These are phyloP conservation scores for Nezara viridula DNA, from an alignment of 2,888 invertebrate species.

Conservation along the genomic window DNA sequence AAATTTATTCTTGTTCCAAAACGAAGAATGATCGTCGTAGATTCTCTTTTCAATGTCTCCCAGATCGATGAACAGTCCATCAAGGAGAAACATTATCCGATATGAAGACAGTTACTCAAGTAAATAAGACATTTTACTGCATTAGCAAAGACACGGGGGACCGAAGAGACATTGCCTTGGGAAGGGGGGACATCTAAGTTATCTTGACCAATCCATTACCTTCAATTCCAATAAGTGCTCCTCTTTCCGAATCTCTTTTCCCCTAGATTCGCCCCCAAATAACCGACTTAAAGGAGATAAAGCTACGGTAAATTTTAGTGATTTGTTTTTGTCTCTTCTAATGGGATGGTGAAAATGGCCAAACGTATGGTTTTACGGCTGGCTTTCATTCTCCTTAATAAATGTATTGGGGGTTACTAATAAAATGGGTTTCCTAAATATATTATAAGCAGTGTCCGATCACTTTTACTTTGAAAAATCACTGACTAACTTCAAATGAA, in stretches of 20 bases:
- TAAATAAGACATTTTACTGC: constrained; percentile 39
- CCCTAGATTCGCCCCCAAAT: constrained; percentile 28
- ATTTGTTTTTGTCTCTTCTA: constrained; percentile 7
- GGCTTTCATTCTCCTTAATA: background rate
- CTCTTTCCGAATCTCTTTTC: constrained; percentile 25
- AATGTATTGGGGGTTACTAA: too few relatives aligned
- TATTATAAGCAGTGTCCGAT: too few relatives aligned
- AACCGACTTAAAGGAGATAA: constrained; percentile 39
- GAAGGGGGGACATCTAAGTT: constrained; percentile 1
- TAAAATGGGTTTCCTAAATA: too few relatives aligned
- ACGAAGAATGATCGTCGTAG: too few relatives aligned
- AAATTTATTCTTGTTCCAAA: too few relatives aligned
- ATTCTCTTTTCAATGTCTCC: too few relatives aligned
- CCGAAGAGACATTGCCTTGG: background rate
- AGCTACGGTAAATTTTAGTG: constrained; percentile 38
- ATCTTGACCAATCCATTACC: constrained; percentile 48
- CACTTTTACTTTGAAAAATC: too few relatives aligned
- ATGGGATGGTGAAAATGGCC: background rate
- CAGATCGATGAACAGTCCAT: too few relatives aligned
- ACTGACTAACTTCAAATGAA: too few relatives aligned
- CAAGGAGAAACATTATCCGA: background rate
- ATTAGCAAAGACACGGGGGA: constrained; percentile 21
- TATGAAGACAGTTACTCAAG: background rate
- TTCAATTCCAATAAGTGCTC: constrained; percentile 50
- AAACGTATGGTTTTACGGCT: background rate